Conservation (phyloP, 2,888 invertebrate species). For the Polyommatus iphigenia region DNA sequence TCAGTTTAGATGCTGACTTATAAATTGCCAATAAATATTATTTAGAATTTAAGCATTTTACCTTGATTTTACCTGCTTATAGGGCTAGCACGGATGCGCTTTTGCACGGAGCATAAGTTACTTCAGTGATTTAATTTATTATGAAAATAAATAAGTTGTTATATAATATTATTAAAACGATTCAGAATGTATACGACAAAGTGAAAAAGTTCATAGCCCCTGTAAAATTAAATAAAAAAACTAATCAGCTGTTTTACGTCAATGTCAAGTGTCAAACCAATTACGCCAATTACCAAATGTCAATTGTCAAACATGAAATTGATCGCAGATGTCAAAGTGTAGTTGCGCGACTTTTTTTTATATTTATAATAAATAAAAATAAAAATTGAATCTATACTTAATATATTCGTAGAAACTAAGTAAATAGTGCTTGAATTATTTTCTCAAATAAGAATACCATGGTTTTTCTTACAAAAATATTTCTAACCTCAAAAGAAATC, state of each 20-base stretch:
- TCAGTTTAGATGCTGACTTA: neutral
- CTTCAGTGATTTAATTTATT: too few species aligned
- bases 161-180: too few species aligned
- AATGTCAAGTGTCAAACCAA: too few species aligned
- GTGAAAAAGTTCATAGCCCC: too few species aligned
- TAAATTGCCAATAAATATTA: neutral
- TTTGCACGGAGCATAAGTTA: too few species aligned
- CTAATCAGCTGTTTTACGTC: neutral
- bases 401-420: neutral
- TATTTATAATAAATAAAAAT: neutral
- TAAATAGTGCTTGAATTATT: conserved; percentile 15
- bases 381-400: neutral
- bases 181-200: too few species aligned
- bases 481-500: conserved; percentile 67
- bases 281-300: too few species aligned
- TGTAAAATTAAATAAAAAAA: neutral
- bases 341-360: too few species aligned
- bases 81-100: too few species aligned
- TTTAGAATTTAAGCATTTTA: neutral
- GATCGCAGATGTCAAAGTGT: too few species aligned
- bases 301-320: neutral
- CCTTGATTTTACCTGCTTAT: too few species aligned
- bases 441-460: conserved; percentile 50
- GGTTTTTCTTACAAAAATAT: conserved; percentile 72
- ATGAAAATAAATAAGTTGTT: too few species aligned